These are phyloP conservation scores for Macrotus californicus DNA, from an alignment of 2,113 vertebrate species.

Conservation along the genomic window DNA sequence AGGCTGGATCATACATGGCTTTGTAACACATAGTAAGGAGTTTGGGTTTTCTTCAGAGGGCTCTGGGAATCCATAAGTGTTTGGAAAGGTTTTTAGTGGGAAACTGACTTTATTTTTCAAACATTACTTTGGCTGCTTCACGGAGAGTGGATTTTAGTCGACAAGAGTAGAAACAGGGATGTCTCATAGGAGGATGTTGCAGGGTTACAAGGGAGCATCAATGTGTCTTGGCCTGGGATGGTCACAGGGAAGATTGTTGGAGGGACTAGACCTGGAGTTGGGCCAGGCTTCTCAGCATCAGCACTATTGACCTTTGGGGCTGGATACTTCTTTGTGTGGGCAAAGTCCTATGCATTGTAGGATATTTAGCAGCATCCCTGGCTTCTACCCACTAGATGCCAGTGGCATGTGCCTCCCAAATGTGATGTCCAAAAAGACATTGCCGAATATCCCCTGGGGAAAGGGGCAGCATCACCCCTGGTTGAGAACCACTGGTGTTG, in stretches of 20 bases:
- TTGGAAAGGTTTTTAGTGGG: neutral
- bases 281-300: neutral
- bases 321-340: neutral
- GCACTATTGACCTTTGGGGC: accelerated
- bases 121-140: neutral
- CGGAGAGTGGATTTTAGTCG: neutral
- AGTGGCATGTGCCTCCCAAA: neutral
- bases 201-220: neutral
- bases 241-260: neutral
- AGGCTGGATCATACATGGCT: neutral
- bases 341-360: neutral
- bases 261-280: accelerated
- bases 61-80: neutral
- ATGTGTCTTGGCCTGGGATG: neutral
- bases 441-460: neutral
- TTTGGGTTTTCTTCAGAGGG: neutral
- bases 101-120: neutral
- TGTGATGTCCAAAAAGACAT: neutral
- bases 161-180: neutral
- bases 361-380: neutral
- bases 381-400: neutral
- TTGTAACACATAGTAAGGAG: neutral
- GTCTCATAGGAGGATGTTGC: neutral
- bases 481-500: neutral
- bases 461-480: neutral